These are phyloP conservation scores for Urechis unicinctus DNA, from an alignment of 2,888 invertebrate genomes.

Conservation along the genomic window DNA sequence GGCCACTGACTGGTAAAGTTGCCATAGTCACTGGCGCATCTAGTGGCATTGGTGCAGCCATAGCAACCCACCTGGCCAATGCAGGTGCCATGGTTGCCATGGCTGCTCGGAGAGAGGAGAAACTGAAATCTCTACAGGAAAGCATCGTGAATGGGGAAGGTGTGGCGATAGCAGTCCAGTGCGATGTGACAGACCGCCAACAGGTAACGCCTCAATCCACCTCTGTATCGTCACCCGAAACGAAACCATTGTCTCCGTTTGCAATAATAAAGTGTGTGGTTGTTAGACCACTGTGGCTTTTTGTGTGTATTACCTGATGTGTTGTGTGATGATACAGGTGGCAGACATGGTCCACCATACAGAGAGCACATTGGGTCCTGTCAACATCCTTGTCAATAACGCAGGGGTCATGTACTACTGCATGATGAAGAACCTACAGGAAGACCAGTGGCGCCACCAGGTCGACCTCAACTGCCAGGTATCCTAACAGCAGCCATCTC, in stretches of 20 bases:
- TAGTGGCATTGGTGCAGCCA: conserved; percentile 50
- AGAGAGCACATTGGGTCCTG: conserved; percentile 38
- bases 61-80: conserved; percentile 36
- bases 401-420: conserved; percentile 52
- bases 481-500: too few species aligned
- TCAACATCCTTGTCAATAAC: conserved; percentile 50
- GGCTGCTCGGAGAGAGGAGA: conserved; percentile 44
- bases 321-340: too few species aligned
- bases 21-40: conserved; percentile 52
- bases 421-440: conserved; percentile 45
- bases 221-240: background rate
- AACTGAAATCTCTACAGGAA: conserved; percentile 30
- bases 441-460: conserved; percentile 47
- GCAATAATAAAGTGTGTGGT: background rate
- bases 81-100: conserved; percentile 48
- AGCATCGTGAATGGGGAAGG: conserved; percentile 33
- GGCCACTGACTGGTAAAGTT: conserved; percentile 35
- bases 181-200: conserved; percentile 44
- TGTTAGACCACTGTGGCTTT: background rate
- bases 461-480: conserved; percentile 51
- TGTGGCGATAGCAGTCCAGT: conserved; percentile 37
- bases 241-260: background rate
- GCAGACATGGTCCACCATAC: conserved; percentile 36
- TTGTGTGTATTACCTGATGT: background rate
- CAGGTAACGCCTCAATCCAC: conserved; percentile 25